phyloP scores from a whole-genome alignment of 2,113 vertebrate species.

The Furnarius figulus region DNA sequence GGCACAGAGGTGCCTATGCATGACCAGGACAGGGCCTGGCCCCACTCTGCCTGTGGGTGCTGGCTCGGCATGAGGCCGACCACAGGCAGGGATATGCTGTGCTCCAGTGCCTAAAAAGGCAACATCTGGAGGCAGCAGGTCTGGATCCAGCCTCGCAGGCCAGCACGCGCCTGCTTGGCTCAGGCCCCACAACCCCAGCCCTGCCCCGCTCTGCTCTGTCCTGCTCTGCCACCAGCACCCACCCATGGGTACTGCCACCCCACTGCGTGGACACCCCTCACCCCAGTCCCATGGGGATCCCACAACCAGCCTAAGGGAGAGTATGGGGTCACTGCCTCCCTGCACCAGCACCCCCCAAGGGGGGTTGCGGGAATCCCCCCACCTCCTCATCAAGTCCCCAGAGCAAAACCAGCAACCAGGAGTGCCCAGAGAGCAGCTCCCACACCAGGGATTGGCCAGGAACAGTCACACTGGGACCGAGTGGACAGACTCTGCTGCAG shows the following conservation, averaged over 20 bases:
- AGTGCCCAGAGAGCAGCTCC: neutral
- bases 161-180: neutral
- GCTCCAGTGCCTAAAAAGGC: conserved; percentile 77
- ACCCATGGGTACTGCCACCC: neutral
- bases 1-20: neutral
- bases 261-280: fast-evolving
- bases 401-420: neutral
- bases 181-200: neutral
- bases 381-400: fast-evolving
- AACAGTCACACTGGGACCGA: neutral
- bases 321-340: neutral
- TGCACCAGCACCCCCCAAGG: neutral
- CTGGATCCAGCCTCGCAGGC: neutral
- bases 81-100: neutral
- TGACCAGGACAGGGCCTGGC: neutral
- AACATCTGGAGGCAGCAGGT: conserved; percentile 42
- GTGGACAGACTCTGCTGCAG: neutral
- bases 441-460: fast-evolving
- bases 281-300: fast-evolving
- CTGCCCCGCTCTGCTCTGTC: neutral
- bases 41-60: neutral
- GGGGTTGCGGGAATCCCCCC: fast-evolving
- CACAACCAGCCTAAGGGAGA: neutral
- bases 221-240: neutral
- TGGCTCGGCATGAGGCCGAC: neutral